phyloP scores from a whole-genome alignment of 2,888 invertebrate species.

The Metopia argyrocephala region DNA sequence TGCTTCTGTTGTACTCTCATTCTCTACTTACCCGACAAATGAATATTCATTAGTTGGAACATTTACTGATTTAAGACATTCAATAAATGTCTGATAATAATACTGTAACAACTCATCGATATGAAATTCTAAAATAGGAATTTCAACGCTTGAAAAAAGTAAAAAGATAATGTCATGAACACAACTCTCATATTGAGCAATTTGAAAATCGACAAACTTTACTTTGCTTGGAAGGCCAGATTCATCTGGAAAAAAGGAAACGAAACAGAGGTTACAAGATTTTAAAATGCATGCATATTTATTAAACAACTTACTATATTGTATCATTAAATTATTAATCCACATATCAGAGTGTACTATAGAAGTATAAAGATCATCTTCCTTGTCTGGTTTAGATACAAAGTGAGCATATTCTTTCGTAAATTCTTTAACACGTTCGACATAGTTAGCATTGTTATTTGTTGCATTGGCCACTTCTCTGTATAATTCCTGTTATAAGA shows the following conservation, averaged over 20 bases:
- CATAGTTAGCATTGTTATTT: conserved; percentile 65
- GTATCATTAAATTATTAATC: conserved; percentile 82
- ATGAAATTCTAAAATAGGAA: conserved; percentile 78
- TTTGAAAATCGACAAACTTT: conserved; percentile 82
- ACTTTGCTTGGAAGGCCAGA: conserved; percentile 78
- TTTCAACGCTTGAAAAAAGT: conserved; percentile 80
- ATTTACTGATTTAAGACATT: conserved; percentile 76
- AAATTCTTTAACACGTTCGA: conserved; percentile 67
- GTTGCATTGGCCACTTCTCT: conserved; percentile 66
- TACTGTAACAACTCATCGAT: conserved; percentile 79
- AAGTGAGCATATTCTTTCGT: conserved; percentile 66
- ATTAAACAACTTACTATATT: conserved; percentile 73
- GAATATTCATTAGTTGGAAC: conserved; percentile 77
- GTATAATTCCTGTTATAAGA: conserved; percentile 65
- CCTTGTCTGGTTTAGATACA: conserved; percentile 66
- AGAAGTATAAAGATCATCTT: conserved; percentile 79
- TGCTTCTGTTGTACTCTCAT: neutral
- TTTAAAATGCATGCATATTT: neutral
- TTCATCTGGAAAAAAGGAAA: conserved; percentile 67
- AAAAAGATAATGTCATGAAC: conserved; percentile 81
- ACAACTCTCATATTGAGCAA: conserved; percentile 80
- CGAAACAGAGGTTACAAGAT: no score
- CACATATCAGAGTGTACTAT: conserved; percentile 82
- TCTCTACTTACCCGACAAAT: conserved; percentile 77
- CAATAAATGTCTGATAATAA: conserved; percentile 80